Evolutionary conservation across 2,888 invertebrate species (phyloP).

Genomic region (Synanthedon andrenaeformis): DNA sequence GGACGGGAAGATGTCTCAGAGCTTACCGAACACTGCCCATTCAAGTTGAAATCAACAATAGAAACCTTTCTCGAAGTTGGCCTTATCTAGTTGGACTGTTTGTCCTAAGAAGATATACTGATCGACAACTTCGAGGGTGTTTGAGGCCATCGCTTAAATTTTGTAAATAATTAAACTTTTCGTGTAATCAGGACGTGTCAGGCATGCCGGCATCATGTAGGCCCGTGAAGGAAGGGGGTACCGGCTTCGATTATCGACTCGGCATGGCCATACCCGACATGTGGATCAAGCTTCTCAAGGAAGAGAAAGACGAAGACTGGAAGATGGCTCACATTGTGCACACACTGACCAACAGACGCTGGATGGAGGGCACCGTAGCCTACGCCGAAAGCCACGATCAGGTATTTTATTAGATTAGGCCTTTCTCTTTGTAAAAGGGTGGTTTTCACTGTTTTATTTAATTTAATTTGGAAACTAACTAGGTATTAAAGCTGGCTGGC

Average conservation of each 20-base stretch:
- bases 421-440: too few relatives aligned
- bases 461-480: neutral
- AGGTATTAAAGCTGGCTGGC: too few relatives aligned
- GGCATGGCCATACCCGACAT: conserved; percentile 99
- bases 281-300: conserved; percentile 95
- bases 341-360: conserved; percentile 93
- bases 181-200: conserved; percentile 83
- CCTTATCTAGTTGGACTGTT: too few relatives aligned
- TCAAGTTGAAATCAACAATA: too few relatives aligned
- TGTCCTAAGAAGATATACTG: too few relatives aligned
- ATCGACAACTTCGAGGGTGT: too few relatives aligned
- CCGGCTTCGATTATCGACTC: conserved; percentile 97
- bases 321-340: conserved; percentile 90
- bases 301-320: conserved; percentile 92
- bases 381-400: conserved; percentile 99
- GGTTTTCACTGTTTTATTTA: neutral
- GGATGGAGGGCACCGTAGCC: conserved; percentile 96
- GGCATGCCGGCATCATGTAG: conserved; percentile 98
- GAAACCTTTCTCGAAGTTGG: too few relatives aligned
- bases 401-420: too few relatives aligned
- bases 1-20: too few relatives aligned
- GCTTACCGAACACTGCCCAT: too few relatives aligned
- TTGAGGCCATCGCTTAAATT: too few relatives aligned
- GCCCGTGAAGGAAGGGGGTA: conserved; percentile 92
- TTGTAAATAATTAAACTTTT: too few relatives aligned